Base-by-base conservation (phyloP, 2,888 invertebrate genomes). In the Lamproptera curius region DNA sequence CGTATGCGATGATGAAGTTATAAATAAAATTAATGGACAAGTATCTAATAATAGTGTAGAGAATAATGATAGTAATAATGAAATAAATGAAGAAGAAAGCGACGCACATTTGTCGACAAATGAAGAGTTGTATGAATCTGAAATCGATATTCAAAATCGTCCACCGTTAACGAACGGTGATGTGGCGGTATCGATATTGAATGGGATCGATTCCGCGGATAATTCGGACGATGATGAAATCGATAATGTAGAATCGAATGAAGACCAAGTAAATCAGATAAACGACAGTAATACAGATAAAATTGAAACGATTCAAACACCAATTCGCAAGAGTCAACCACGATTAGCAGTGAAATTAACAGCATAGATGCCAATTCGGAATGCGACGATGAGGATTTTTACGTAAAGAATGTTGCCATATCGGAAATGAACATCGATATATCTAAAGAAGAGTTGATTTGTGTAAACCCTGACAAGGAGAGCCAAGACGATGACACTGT, bases 1-100 rank as follows among this genome's bases (percentile, higher is more conserved):
- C 14, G 44, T 28, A 10, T 10, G 28, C 28, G n/a, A 28, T 28
- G n/a, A 28, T 31, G 31, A 44, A 15, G 48, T 59, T 39, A 40
- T 28, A 10, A 16, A 31, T 23, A 10, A 37, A 37, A 15, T 23
- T 9, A n/a, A 6, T 16, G 37, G 23, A 10, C 5, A 37, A 26
- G 6, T 31, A n/a, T 14, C 31, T 16, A 16, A 11, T 11, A 26
- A 26, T 17, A 6, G n/a, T 41, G 17, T 13, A 10, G 14, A 9
- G 13, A 43, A 16, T 16, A 11, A 13, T 16, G 28, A 37, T 11
- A 16, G 11, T 15, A 2, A 13, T 13, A 11, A 16, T 28, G 37
- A 28, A 26, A 43, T 6, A 26, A 17, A n/a, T 1, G 34, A 35
- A 13, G 38, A 15, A 14, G 28, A 23, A 8, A 35, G 15, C 16